phyloP scores from a whole-genome alignment of 2,797 vertebrate genomes.

The Brachymystax lenok region DNA sequence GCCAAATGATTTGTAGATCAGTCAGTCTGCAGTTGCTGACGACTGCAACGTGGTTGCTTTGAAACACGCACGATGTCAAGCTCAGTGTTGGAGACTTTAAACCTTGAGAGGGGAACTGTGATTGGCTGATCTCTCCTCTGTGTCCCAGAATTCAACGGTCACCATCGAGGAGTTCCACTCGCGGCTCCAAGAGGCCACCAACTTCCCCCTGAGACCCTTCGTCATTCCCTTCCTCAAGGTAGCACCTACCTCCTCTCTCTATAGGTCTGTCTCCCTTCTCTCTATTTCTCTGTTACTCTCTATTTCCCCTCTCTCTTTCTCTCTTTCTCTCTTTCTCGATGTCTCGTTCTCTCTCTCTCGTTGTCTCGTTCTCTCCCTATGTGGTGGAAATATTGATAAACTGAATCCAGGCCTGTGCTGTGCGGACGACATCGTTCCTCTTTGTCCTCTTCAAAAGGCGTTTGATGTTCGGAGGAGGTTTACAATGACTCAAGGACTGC shows the following conservation, averaged over 20 bases:
- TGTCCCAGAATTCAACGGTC: slow-evolving; percentile 91
- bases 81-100: not conserved
- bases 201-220: slow-evolving; percentile 95
- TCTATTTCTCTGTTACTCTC: not conserved
- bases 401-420: not conserved
- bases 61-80: too few relatives aligned
- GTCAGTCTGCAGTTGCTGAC: too few relatives aligned
- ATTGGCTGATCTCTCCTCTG: slow-evolving; percentile 40
- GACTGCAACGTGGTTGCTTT: too few relatives aligned
- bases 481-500: not conserved
- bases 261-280: not conserved
- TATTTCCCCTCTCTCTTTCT: not conserved
- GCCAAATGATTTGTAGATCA: too few relatives aligned
- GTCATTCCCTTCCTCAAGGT: slow-evolving; percentile 87
- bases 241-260: not conserved
- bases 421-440: not conserved
- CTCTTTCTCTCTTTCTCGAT: not conserved
- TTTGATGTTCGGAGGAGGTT: not conserved
- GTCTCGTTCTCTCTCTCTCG: not conserved
- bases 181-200: slow-evolving; percentile 96
- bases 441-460: not conserved
- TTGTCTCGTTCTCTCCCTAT: slow-evolving; percentile 1
- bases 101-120: too few relatives aligned
- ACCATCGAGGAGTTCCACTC: slow-evolving; percentile 99
- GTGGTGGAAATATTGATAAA: slow-evolving; percentile 17